phyloP scores from a whole-genome alignment of 2,113 vertebrate genomes.

The Sinocyclocheilus anophthalmus region DNA sequence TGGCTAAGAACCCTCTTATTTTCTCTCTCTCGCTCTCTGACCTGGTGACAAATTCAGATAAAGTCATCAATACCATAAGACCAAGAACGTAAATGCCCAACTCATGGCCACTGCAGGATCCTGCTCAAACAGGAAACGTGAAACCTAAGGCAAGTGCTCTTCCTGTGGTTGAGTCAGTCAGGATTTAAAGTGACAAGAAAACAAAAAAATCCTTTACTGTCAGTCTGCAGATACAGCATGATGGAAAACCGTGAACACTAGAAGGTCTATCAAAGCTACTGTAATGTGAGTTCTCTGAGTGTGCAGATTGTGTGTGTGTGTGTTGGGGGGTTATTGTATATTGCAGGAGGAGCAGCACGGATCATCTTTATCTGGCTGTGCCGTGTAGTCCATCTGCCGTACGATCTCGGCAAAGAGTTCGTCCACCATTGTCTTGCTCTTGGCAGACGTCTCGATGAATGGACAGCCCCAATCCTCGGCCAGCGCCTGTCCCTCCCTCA shows the following conservation, averaged over 20 bases:
- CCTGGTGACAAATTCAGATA: conserved; percentile 15
- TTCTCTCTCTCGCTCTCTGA: background rate
- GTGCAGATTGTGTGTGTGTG: conserved; percentile 25
- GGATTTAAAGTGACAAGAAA: conserved; percentile 12
- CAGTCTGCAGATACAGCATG: conserved; percentile 11
- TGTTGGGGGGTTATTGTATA: conserved; percentile 88
- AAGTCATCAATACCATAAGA: conserved; percentile 11
- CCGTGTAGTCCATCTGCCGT: conserved; percentile 98
- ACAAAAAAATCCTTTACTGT: background rate
- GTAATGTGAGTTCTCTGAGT: conserved; percentile 8
- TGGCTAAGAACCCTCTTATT: background rate
- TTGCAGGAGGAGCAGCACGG: conserved; percentile 98
- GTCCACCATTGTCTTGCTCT: conserved; percentile 99
- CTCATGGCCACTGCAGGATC: background rate
- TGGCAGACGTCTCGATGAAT: conserved; percentile 98
- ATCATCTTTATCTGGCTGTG: conserved; percentile 97
- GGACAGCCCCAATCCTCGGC: conserved; percentile 99
- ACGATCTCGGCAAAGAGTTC: conserved; percentile 99
- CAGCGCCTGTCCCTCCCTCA: conserved; percentile 90
- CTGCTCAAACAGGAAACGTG: background rate
- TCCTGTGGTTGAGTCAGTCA: background rate
- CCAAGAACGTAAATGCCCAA: background rate
- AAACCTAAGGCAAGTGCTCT: conserved; percentile 23
- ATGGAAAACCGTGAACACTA: background rate
- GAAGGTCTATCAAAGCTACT: conserved; percentile 7